Evolutionary conservation across 2,113 vertebrate species (phyloP).

Genomic region (Typhlomys cinereus): DNA sequence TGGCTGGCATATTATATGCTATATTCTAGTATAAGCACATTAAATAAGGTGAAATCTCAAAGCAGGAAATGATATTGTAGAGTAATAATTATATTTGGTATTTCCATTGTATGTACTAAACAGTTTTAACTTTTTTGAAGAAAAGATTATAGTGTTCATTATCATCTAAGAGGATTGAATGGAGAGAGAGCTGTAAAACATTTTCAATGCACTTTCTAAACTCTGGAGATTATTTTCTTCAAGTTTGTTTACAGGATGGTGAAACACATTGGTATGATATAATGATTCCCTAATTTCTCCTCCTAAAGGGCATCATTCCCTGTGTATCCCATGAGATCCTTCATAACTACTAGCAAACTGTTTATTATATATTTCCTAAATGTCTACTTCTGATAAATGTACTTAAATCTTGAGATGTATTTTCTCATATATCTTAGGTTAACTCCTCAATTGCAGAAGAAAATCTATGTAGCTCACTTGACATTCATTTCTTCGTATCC

Average conservation of each 20-base stretch:
- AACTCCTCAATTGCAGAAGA: neutral
- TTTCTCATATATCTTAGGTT: neutral
- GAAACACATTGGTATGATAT: neutral
- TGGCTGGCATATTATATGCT: neutral
- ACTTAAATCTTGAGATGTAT: neutral
- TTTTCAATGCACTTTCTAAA: neutral
- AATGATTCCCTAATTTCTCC: neutral
- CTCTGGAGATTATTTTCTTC: neutral
- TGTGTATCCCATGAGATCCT: rapidly evolving
- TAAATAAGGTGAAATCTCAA: neutral
- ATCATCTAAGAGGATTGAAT: neutral
- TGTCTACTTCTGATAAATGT: neutral
- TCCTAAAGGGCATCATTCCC: neutral
- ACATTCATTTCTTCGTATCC: neutral
- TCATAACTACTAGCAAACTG: neutral
- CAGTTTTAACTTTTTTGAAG: neutral
- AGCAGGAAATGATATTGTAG: neutral
- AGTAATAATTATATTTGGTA: neutral
- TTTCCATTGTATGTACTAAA: neutral
- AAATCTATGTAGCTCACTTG: neutral
- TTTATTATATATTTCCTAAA: neutral
- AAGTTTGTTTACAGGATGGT: neutral
- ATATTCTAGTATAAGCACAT: neutral
- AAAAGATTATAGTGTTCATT: neutral
- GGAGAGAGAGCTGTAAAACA: neutral